Base-by-base conservation (phyloP, 2,797 vertebrate genomes). In the Enteromius unitaeniatus region DNA sequence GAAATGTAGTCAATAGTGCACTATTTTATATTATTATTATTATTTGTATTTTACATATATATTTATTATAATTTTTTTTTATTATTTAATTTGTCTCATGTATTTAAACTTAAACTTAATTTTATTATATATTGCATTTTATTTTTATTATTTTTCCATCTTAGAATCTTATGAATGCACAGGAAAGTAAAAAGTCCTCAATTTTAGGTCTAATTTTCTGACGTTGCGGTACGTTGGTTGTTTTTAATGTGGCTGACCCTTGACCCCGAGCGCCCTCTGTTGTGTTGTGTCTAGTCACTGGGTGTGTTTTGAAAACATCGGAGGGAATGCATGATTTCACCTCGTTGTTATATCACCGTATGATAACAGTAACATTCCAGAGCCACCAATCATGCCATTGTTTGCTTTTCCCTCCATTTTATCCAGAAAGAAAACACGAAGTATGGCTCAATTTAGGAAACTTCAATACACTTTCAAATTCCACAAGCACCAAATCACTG, bases 281-380 rank as follows among this genome's bases (percentile, higher is more conserved):
- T 55, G 14, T 78, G 47, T 5, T 87, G 15, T 85, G 82, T 84
- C 82, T 83, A 26, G 65, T 75, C 23, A 70, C 75, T 53, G 37
- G 37, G 13, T 77, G 47, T 76, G 37, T 88, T 82, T 84, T 78
- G 53, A 28, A 62, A 87, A 82, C 65, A 21, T 84, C 64, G 15
- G 74, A 77, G 65, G 76, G 83, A 84, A 53, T 40, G 31, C 42
- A 45, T 84, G 53, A 80, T 83, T 47, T 87, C 67, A 84, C 47
- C 75, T 75, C 37, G 34, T 17, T n/a, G 26, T 89, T 87, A 73
- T 72, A 78, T 86, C 86, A 89, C 14, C 3, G 68, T 28, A 3
- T 1, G 42, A 87, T 74, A 64, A 78, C 75, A 84, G 70, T 67
- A 84, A 68, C 87, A 86, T 88, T 88, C 86, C 84, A 11, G n/a